These are phyloP conservation scores for Hesperophylax magnus DNA, from an alignment of 1,140 invertebrate genomes.

Conservation along the genomic window DNA sequence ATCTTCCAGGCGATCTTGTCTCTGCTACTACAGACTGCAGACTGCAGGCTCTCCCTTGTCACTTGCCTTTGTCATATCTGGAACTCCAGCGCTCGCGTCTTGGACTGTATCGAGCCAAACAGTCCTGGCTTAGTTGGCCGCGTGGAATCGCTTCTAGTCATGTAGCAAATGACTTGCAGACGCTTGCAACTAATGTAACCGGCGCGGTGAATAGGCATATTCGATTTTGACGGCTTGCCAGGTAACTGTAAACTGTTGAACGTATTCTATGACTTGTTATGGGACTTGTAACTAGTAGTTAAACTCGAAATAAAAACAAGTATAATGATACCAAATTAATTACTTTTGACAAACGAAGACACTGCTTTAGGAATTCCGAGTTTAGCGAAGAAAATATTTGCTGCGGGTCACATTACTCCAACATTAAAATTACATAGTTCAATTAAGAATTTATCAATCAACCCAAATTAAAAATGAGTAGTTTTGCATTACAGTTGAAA, in stretches of 20 bases:
- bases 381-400: no score
- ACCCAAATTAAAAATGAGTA: constrained; percentile 2
- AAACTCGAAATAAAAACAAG: no score
- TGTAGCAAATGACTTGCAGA: background rate
- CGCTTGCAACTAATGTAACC: background rate
- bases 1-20: constrained; percentile 35
- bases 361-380: no score
- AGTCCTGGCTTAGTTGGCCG: background rate
- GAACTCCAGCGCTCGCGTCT: background rate
- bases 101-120: background rate
- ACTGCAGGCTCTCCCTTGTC: constrained; percentile 1
- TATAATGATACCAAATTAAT: no score
- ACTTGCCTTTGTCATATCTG: constrained; percentile 16
- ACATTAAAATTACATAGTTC: no score
- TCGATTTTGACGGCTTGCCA: background rate
- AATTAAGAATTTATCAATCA: background rate
- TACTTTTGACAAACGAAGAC: no score
- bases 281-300: no score
- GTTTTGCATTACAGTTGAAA: constrained; percentile 5
- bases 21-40: background rate
- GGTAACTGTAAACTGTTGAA: no score
- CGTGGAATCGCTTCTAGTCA: background rate
- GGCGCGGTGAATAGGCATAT: background rate
- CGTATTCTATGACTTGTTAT: no score
- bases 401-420: no score